phyloP scores from a whole-genome alignment of 1,140 invertebrate species.

The Drosophila nebulosa region DNA sequence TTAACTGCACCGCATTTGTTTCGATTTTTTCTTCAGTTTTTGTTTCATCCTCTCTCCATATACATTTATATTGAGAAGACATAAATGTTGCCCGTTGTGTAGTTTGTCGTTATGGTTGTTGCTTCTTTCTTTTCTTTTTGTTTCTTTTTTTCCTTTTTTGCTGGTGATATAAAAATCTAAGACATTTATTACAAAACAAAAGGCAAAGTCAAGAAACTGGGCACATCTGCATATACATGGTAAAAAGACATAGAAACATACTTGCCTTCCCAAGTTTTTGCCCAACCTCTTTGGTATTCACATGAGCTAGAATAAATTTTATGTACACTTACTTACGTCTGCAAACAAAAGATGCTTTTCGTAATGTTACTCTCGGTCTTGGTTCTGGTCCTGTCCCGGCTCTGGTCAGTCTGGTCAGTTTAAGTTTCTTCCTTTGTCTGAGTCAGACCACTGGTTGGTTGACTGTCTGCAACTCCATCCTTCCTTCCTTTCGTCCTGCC shows the following conservation, averaged over 20 bases:
- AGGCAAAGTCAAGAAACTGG: conserved; percentile 57
- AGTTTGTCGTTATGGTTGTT: conserved; percentile 55
- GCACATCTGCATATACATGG: conserved; percentile 67
- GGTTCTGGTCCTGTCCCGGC: conserved; percentile 26
- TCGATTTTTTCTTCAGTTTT: conserved; percentile 44
- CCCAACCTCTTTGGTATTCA: conserved; percentile 3
- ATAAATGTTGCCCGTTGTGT: conserved; percentile 48
- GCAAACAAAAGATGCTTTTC: conserved; percentile 66
- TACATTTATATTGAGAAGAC: conserved; percentile 42
- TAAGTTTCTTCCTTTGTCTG: conserved; percentile 50
- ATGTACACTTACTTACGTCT: conserved; percentile 77
- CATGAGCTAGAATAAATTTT: conserved; percentile 69
- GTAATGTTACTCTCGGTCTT: conserved; percentile 68
- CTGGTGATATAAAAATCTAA: conserved; percentile 45
- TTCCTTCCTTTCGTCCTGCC: neutral
- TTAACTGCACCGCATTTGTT: conserved; percentile 57
- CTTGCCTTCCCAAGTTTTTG: neutral
- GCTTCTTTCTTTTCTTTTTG: conserved; percentile 4
- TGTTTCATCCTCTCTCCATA: neutral
- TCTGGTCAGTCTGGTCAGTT: conserved; percentile 38
- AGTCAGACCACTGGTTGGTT: conserved; percentile 47
- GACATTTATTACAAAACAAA: conserved; percentile 73
- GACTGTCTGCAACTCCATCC: conserved; percentile 25
- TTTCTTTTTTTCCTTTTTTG: neutral
- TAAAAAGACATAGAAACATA: neutral